phyloP scores from a whole-genome alignment of 2,113 vertebrate species.

The Pteruthius melanotis region DNA sequence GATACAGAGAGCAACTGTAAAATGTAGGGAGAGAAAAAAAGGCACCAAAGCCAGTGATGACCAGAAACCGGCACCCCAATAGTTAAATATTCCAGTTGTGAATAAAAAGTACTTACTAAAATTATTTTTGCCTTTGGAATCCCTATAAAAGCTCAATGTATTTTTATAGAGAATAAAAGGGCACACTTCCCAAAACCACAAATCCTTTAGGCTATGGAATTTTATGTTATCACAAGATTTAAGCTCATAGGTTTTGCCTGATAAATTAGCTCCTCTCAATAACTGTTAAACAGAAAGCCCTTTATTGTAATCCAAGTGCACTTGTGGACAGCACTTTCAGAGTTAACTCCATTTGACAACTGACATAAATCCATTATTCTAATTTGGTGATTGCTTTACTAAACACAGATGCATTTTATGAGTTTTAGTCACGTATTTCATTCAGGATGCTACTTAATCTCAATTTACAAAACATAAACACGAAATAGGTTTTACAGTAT shows the following conservation, averaged over 20 bases:
- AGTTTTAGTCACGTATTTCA: conserved; percentile 70
- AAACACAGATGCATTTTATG: conserved; percentile 60
- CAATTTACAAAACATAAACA: conserved; percentile 64
- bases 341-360: conserved; percentile 75
- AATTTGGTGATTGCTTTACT: conserved; percentile 62
- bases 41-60: not conserved
- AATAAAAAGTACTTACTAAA: not conserved
- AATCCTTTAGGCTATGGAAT: not conserved
- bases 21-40: not conserved
- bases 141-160: not conserved
- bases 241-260: conserved; percentile 49
- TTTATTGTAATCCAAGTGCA: conserved; percentile 51
- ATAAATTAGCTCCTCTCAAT: conserved; percentile 55
- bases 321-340: conserved; percentile 67
- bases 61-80: not conserved
- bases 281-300: conserved; percentile 44
- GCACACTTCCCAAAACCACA: conserved; percentile 3
- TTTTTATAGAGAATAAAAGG: conserved; percentile 18
- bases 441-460: conserved; percentile 65
- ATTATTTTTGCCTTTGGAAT: conserved; percentile 42
- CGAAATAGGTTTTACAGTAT: conserved; percentile 49
- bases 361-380: conserved; percentile 73
- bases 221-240: not conserved
- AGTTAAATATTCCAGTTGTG: not conserved
- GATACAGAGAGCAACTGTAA: conserved; percentile 8